Percentiles rank a stretch among this genome's conserved stretches.
phyloP scores from a whole-genome alignment of 2,888 invertebrate genomes.

The Drosophila lacicola region DNA sequence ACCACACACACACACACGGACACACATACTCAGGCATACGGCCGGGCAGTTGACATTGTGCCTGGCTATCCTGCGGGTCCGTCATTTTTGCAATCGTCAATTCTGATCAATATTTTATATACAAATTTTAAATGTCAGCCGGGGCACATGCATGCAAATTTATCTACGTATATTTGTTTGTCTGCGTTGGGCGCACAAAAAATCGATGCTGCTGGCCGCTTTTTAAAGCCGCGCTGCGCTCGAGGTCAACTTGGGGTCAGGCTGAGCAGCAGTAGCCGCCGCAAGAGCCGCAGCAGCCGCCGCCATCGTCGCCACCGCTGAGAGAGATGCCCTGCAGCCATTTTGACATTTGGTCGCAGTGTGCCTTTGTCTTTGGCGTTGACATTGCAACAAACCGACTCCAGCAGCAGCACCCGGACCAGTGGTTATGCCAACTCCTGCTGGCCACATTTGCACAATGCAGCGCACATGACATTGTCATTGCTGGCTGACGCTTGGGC shows the following conservation, averaged over 20 bases:
- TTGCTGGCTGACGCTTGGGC: constrained; percentile 24
- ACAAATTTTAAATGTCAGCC: constrained; percentile 63
- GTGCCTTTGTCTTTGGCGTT: constrained; percentile 78
- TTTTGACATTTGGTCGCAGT: constrained; percentile 71
- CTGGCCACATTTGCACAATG: constrained; percentile 64
- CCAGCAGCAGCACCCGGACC: constrained; percentile 14
- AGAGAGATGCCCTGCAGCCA: constrained; percentile 58
- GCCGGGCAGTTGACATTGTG: constrained; percentile 42
- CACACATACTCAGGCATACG: constrained; percentile 39
- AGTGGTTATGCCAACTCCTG: constrained; percentile 24
- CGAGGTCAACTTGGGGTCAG: constrained; percentile 75
- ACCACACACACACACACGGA: constrained; percentile 12
- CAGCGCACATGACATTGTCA: constrained; percentile 72
- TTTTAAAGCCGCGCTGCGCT: constrained; percentile 42
- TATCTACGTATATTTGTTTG: constrained; percentile 7
- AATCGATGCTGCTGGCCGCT: constrained; percentile 62
- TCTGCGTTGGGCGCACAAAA: constrained; percentile 35
- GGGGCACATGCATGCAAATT: constrained; percentile 30
- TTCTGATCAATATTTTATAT: constrained; percentile 75
- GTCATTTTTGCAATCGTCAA: constrained; percentile 45
- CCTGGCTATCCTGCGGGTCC: constrained; percentile 51
- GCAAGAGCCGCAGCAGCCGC: constrained; percentile 7
- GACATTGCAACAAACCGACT: constrained; percentile 54
- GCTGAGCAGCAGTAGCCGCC: constrained; percentile 12
- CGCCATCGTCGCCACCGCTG: constrained; percentile 16